These are phyloP conservation scores for Syrmaticus mikado DNA, from an alignment of 2,113 vertebrate genomes.

Conservation along the genomic window DNA sequence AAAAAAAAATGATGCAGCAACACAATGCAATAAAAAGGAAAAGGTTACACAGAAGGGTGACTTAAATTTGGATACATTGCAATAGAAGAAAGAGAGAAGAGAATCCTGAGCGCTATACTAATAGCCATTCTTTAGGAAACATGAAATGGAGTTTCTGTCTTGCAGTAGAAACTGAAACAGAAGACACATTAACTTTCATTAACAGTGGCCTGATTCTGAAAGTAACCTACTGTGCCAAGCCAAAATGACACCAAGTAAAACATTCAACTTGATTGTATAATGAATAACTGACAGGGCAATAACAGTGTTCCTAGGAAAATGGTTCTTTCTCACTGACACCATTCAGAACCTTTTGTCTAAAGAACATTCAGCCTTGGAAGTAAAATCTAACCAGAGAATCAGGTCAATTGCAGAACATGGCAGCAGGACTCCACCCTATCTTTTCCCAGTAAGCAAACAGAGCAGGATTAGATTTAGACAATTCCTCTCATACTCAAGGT, in stretches of 20 bases:
- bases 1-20: background rate
- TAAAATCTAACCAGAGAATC: background rate
- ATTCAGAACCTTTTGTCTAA: background rate
- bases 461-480: background rate
- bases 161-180: background rate
- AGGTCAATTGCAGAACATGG: background rate
- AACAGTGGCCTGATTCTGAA: background rate
- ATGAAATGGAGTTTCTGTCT: background rate
- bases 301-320: fast-evolving
- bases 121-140: background rate
- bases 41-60: background rate
- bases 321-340: background rate
- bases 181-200: background rate
- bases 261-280: background rate
- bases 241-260: background rate
- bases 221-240: background rate
- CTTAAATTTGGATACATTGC: background rate
- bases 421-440: background rate
- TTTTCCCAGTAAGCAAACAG: background rate
- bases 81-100: background rate
- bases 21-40: background rate
- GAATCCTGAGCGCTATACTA: background rate
- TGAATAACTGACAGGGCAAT: background rate
- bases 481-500: background rate
- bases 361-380: background rate